phyloP scores from a whole-genome alignment of 2,113 vertebrate species.

The Hypomesus transpacificus region DNA sequence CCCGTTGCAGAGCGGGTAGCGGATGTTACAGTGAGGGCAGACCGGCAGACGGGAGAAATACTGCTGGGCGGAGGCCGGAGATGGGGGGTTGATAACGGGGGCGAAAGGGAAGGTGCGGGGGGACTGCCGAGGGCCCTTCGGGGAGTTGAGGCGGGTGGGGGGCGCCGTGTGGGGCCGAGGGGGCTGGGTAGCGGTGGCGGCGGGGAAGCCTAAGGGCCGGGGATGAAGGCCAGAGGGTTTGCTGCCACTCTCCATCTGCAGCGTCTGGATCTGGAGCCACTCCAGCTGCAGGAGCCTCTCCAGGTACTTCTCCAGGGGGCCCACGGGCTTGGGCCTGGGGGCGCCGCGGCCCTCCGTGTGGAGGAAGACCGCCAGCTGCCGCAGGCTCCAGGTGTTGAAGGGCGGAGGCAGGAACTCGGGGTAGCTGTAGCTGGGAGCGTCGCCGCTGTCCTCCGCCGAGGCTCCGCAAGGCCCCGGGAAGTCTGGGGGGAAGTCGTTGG shows the following conservation, averaged over 20 bases:
- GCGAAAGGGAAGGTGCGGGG: constrained; percentile 64
- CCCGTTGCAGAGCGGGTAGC: constrained; percentile 73
- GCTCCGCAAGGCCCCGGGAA: constrained; percentile 60
- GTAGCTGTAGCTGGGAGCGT: constrained; percentile 70
- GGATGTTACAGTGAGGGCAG: constrained; percentile 71
- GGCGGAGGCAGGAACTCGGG: constrained; percentile 90
- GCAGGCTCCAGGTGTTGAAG: constrained; percentile 88
- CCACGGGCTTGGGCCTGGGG: constrained; percentile 70
- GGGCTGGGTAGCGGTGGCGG: constrained; percentile 48
- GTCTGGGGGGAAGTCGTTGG: constrained; percentile 67
- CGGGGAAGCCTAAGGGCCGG: constrained; percentile 48
- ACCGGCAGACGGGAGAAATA: constrained; percentile 57
- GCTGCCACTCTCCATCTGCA: constrained; percentile 77
- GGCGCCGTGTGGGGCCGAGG: constrained; percentile 74
- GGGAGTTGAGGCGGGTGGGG: constrained; percentile 70
- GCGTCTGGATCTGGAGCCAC: constrained; percentile 87
- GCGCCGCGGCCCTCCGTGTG: constrained; percentile 73
- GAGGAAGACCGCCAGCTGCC: constrained; percentile 76
- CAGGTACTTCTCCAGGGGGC: constrained; percentile 79
- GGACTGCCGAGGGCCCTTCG: constrained; percentile 67
- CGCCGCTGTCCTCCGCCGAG: constrained; percentile 51
- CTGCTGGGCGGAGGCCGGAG: constrained; percentile 52
- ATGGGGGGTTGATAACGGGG: constrained; percentile 64
- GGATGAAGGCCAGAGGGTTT: constrained; percentile 45
- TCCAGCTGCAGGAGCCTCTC: constrained; percentile 86